Conservation (phyloP, 2,888 invertebrate species). For the Pyralis farinalis region DNA sequence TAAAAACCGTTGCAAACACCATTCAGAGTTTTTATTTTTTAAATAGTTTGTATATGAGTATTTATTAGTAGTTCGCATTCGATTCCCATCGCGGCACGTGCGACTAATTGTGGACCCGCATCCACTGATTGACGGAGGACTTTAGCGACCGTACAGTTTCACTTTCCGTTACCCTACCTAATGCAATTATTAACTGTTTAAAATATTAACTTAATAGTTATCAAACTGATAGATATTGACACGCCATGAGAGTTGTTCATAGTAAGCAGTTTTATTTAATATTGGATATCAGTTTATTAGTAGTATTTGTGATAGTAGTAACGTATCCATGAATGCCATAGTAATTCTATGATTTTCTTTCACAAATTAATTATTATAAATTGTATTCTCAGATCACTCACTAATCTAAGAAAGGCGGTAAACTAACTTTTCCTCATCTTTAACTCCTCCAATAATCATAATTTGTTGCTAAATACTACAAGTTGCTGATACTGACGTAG, state of each 20-base stretch:
- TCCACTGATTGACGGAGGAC: constrained; percentile 66
- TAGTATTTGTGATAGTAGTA: too few relatives aligned
- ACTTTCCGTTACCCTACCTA: constrained; percentile 40
- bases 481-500: too few relatives aligned
- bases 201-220: constrained; percentile 10
- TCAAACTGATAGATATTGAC: constrained; percentile 5
- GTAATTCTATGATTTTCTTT: too few relatives aligned
- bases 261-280: too few relatives aligned
- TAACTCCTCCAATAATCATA: too few relatives aligned
- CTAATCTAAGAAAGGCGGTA: too few relatives aligned
- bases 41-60: constrained; percentile 56
- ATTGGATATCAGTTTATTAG: too few relatives aligned
- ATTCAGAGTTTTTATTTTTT: constrained; percentile 24
- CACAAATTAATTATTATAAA: too few relatives aligned
- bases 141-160: constrained; percentile 61
- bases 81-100: constrained; percentile 66
- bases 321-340: too few relatives aligned
- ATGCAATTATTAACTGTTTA: constrained; percentile 28
- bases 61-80: constrained; percentile 64
- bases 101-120: constrained; percentile 72
- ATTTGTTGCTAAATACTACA: too few relatives aligned
- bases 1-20: constrained; percentile 13
- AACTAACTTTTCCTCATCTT: too few relatives aligned
- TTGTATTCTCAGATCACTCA: too few relatives aligned
- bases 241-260: background rate